A percentile compares a stretch with the other conserved stretches of the same genome.
Evolutionary conservation across 2,888 invertebrate genomes (phyloP).

Genomic region (Dynastes maya): DNA sequence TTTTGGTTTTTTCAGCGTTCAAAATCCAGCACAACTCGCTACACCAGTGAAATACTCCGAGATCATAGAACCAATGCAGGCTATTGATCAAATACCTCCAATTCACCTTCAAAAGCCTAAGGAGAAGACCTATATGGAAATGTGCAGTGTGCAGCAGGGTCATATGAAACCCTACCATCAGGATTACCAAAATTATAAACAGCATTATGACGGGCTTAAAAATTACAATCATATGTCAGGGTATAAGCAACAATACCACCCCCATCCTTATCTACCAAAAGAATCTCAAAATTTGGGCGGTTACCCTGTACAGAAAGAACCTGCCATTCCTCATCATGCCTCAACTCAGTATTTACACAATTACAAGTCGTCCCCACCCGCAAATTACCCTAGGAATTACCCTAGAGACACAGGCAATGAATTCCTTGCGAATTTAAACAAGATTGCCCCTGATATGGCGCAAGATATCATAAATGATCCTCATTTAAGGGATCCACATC

Average conservation of each 20-base stretch:
- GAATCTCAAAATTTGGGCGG: conserved; percentile 58
- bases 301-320: conserved; percentile 37
- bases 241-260: conserved; percentile 61
- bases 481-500: conserved; percentile 63
- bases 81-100: conserved; percentile 60
- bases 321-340: neutral
- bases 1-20: conserved; percentile 43
- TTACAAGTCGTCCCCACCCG: conserved; percentile 54
- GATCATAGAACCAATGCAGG: conserved; percentile 60
- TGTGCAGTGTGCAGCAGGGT: conserved; percentile 65
- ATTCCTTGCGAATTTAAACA: conserved; percentile 64
- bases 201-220: conserved; percentile 44
- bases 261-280: conserved; percentile 61
- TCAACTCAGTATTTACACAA: conserved; percentile 53
- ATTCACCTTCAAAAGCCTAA: conserved; percentile 63
- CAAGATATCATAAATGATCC: conserved; percentile 65
- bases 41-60: conserved; percentile 67
- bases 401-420: conserved; percentile 57
- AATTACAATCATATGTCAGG: conserved; percentile 55
- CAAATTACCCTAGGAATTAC: conserved; percentile 53
- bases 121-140: conserved; percentile 65
- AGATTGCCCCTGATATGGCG: conserved; percentile 66
- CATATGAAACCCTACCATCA: conserved; percentile 53
- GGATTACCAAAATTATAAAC: conserved; percentile 34
- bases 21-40: conserved; percentile 56